phyloP scores from a whole-genome alignment of 2,797 vertebrate species.

The Catamblyrhynchus diadema region DNA sequence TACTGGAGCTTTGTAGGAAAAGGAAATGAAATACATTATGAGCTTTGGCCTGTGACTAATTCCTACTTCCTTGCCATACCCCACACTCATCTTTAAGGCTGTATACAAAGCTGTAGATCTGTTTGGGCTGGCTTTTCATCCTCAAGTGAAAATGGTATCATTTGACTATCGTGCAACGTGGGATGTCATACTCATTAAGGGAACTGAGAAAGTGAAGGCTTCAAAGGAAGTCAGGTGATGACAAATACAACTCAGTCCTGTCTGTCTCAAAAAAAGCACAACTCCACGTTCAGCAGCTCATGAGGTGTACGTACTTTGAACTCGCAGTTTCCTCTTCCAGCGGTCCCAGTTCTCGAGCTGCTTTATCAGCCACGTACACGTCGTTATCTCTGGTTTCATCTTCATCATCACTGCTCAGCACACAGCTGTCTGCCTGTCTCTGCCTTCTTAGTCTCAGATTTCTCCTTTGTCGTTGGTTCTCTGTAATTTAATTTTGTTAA shows the following conservation, averaged over 20 bases:
- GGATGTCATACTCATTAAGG: neutral
- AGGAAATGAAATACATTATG: neutral
- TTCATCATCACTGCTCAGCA: conserved; percentile 90
- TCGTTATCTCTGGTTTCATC: conserved; percentile 72
- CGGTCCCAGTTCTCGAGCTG: conserved; percentile 21
- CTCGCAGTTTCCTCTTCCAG: conserved; percentile 40
- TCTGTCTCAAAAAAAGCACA: neutral
- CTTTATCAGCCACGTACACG: conserved; percentile 59
- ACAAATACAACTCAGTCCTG: neutral
- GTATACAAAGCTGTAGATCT: neutral
- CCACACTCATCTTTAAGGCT: neutral
- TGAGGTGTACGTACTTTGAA: conserved; percentile 53
- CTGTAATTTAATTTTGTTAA: conserved; percentile 26
- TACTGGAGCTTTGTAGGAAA: neutral
- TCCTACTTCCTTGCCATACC: neutral
- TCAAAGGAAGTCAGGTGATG: neutral
- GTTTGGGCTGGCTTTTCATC: neutral
- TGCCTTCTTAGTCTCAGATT: conserved; percentile 65
- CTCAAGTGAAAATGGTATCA: neutral
- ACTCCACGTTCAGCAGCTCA: neutral
- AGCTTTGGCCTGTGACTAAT: neutral
- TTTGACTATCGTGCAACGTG: neutral
- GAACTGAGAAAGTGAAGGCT: neutral
- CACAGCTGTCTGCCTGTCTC: conserved; percentile 80
- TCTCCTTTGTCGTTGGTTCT: conserved; percentile 61